Conservation (phyloP, 2,888 invertebrate species). For the Trachelus stipa region DNA sequence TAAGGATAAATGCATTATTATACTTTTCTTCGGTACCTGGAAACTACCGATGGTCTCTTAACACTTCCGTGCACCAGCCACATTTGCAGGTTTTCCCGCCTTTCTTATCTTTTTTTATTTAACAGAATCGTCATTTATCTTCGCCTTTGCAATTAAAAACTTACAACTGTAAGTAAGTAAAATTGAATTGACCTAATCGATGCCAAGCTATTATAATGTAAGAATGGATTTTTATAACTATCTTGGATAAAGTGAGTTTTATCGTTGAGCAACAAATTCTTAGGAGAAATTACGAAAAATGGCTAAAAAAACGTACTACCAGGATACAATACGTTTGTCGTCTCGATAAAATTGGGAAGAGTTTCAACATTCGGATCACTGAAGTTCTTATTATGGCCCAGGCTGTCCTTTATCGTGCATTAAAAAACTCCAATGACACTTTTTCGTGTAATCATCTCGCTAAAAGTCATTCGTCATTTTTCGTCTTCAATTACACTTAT, state of each 20-base stretch:
- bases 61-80: constrained; percentile 36
- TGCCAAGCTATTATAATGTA: background rate
- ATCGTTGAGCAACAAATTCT: background rate
- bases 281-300: background rate
- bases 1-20: constrained; percentile 7
- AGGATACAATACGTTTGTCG: background rate
- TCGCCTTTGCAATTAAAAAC: no score
- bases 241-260: background rate
- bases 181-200: no score
- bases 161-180: no score
- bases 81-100: constrained; percentile 25
- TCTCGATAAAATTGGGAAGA: background rate
- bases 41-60: constrained; percentile 19
- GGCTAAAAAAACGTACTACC: background rate
- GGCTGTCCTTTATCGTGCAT: background rate
- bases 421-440: background rate
- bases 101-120: no score
- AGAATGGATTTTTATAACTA: background rate
- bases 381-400: background rate
- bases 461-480: constrained; percentile 19
- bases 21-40: constrained; percentile 4
- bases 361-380: background rate
- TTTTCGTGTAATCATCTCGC: background rate
- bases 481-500: background rate
- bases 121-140: no score